Conservation (phyloP, 2,113 vertebrate species). For the Paedocypris sp. region DNA sequence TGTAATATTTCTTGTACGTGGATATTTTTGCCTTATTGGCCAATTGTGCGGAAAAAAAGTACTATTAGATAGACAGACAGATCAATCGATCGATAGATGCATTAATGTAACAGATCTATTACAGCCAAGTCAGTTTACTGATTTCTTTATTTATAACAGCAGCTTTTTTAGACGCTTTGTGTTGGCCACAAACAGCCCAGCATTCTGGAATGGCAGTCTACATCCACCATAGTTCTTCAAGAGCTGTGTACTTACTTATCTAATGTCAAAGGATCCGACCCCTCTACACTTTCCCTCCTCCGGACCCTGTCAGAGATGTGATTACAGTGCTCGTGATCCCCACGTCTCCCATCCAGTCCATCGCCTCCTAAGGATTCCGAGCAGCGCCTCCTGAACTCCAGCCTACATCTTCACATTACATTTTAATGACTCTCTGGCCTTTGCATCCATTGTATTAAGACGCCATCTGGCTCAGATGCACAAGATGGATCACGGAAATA, state of each 20-base stretch:
- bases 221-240: background rate
- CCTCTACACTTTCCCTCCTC: background rate
- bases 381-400: slow-evolving; percentile 3
- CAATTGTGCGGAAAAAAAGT: too few species aligned
- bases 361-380: background rate
- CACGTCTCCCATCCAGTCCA: slow-evolving; percentile 12
- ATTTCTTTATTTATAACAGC: too few species aligned
- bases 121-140: too few species aligned
- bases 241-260: background rate
- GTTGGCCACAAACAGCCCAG: background rate
- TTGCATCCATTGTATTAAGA: slow-evolving; percentile 7
- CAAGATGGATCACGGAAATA: too few species aligned
- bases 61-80: too few species aligned
- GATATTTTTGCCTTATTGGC: too few species aligned
- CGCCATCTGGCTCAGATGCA: background rate
- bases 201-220: background rate
- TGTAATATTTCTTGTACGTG: too few species aligned
- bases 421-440: slow-evolving; percentile 13
- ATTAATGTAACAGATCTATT: too few species aligned
- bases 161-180: background rate
- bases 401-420: slow-evolving; percentile 20
- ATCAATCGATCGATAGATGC: too few species aligned
- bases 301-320: background rate
- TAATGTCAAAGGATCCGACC: background rate
- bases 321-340: background rate